Base-by-base conservation (phyloP, 2,888 invertebrate species). In the Pseudococcus longispinus region DNA sequence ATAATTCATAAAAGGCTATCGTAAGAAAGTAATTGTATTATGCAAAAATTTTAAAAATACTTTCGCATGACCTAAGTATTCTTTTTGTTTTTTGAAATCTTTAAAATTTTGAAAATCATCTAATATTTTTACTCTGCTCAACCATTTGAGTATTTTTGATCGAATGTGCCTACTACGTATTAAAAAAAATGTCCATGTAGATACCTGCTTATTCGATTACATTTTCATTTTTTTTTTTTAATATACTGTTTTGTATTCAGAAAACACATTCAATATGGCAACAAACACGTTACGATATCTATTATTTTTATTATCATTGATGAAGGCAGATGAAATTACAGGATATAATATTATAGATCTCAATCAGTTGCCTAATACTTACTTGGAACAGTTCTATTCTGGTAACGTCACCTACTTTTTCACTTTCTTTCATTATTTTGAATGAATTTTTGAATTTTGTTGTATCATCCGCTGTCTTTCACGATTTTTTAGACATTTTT, bases 401-500 rank as follows among this genome's bases (percentile, higher is more conserved):
- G 60, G 60, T 60, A 60, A 60, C 4, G 3, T 60, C 11, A 9
- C 23, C 23, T n/a, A 46, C 51, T 37, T 6, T 8, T 37, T 37
- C 8, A 37, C 37, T 9, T 37, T 37, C 4, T 37, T 37, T 37
- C 37, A 37, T 37, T 4, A 13, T 15, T 15, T 46, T 55, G 26
- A 18, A 74, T 20, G 0, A 37, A 26, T 37, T 70, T 70, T 70
- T 2, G 18, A 74, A 23, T 15, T 15, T 18, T 37, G 8, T 1
- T 37, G 37, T n/a, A 37, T 37, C 37, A n/a, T n/a, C n/a, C n/a
- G n/a, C 37, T 37, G 6, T 46, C 13, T 2, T 46, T 46, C 9
- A 46, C 2, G 15, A 18, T 2, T 60, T 85, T 85, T 15, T 20
- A 87, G 87, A 29, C n/a, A 20, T 87, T 32, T 82, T 80, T 37